Conservation (phyloP, 2,113 vertebrate genomes). For the Porphyrio hochstetteri region DNA sequence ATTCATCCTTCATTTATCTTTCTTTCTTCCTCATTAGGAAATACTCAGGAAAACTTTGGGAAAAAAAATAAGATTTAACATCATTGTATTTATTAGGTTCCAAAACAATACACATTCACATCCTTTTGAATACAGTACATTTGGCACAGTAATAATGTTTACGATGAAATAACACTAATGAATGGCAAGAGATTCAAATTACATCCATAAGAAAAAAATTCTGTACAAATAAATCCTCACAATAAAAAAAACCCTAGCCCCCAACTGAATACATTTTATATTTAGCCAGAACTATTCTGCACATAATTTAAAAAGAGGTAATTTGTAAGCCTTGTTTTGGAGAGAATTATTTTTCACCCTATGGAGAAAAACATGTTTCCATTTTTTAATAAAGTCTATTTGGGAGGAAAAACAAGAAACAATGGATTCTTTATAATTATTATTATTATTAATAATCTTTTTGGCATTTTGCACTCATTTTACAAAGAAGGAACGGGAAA, state of each 20-base stretch:
- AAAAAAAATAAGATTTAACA: conserved; percentile 76
- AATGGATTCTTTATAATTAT: conserved; percentile 59
- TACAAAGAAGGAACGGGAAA: conserved; percentile 65
- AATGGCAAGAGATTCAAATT: conserved; percentile 86
- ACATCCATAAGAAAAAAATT: conserved; percentile 84
- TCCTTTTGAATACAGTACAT: conserved; percentile 98
- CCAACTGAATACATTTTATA: conserved; percentile 79
- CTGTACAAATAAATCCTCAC: conserved; percentile 94
- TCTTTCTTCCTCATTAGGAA: conserved; percentile 34
- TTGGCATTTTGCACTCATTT: conserved; percentile 70
- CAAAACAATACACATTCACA: conserved; percentile 96
- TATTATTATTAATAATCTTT: conserved; percentile 52
- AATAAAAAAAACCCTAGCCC: conserved; percentile 77
- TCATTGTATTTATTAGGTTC: conserved; percentile 95
- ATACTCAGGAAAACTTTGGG: conserved; percentile 47
- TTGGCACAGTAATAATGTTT: conserved; percentile 97
- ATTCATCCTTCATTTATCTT: not conserved
- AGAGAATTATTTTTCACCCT: conserved; percentile 70
- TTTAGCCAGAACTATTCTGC: conserved; percentile 82
- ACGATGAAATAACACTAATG: conserved; percentile 90
- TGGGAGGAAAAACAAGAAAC: conserved; percentile 59
- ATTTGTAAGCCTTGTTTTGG: conserved; percentile 74
- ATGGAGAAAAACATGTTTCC: conserved; percentile 66
- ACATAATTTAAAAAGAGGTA: conserved; percentile 88
- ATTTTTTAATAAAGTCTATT: conserved; percentile 51